Conservation (phyloP, 53 echinoderm and acorn worm species). For the Holothuria leucospilota region DNA sequence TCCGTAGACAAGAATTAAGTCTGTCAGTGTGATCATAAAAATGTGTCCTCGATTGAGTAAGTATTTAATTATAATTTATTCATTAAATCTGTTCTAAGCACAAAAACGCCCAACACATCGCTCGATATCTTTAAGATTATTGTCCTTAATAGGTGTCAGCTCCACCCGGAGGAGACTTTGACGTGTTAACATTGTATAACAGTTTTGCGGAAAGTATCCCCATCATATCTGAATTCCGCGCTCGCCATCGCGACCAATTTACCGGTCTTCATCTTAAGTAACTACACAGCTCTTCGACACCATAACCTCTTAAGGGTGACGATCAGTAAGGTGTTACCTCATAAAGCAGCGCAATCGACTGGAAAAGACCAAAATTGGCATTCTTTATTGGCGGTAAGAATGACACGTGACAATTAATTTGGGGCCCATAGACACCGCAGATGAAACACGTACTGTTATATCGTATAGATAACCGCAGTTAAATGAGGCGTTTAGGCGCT, state of each 20-base stretch:
- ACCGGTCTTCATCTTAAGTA: slow-evolving; percentile 28
- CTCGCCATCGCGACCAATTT: slow-evolving; percentile 25
- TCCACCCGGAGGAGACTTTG: slow-evolving; percentile 14
- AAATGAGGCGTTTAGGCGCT: too few relatives aligned
- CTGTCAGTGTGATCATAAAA: too few relatives aligned
- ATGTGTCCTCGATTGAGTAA: too few relatives aligned
- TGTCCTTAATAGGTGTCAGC: not conserved
- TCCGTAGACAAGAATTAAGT: too few relatives aligned
- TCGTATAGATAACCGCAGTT: too few relatives aligned
- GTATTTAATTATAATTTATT: slow-evolving; percentile 48
- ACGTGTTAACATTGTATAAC: slow-evolving; percentile 28
- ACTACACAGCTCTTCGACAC: slow-evolving; percentile 11
- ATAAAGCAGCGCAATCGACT: slow-evolving; percentile 29
- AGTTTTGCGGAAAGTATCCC: not conserved
- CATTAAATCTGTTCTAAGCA: not conserved
- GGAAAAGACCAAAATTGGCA: slow-evolving; percentile 44
- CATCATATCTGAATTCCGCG: not conserved
- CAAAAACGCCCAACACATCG: not conserved
- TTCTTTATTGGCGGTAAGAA: slow-evolving; percentile 20
- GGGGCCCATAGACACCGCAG: not conserved
- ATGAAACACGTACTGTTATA: too few relatives aligned
- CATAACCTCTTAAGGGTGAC: slow-evolving; percentile 3
- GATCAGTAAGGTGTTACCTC: slow-evolving; percentile 29
- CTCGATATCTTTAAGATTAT: too few relatives aligned
- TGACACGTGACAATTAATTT: slow-evolving; percentile 37